phyloP scores from a whole-genome alignment of 2,113 vertebrate species.

The Malurus elegans region DNA sequence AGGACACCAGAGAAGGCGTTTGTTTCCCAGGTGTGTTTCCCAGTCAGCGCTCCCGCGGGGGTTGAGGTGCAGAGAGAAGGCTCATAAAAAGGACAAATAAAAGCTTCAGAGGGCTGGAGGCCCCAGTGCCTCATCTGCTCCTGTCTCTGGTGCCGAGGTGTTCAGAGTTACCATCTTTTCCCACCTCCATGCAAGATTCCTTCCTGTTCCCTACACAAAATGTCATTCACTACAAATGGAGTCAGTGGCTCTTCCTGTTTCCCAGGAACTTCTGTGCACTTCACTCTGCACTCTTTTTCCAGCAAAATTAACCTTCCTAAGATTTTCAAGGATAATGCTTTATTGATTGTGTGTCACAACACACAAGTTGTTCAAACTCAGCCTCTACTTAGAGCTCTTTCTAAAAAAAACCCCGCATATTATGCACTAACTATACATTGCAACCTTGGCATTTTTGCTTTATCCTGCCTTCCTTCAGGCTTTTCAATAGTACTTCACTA shows the following conservation, averaged over 20 bases:
- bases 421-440: neutral
- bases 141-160: neutral
- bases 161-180: neutral
- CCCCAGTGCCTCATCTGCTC: rapidly evolving
- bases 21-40: neutral
- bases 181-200: neutral
- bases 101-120: neutral
- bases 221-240: neutral
- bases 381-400: neutral
- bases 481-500: neutral
- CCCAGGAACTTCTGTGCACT: neutral
- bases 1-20: too few species aligned
- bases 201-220: neutral
- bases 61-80: rapidly evolving
- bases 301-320: neutral
- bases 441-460: neutral
- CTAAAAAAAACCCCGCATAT: neutral
- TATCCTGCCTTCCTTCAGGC: neutral
- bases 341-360: neutral
- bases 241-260: rapidly evolving
- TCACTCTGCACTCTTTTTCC: neutral
- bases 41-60: neutral
- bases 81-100: neutral
- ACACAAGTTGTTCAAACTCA: neutral
- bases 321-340: neutral